Evolutionary conservation across 1,140 invertebrate genomes (phyloP).

Genomic region (Diorhabda elongata): DNA sequence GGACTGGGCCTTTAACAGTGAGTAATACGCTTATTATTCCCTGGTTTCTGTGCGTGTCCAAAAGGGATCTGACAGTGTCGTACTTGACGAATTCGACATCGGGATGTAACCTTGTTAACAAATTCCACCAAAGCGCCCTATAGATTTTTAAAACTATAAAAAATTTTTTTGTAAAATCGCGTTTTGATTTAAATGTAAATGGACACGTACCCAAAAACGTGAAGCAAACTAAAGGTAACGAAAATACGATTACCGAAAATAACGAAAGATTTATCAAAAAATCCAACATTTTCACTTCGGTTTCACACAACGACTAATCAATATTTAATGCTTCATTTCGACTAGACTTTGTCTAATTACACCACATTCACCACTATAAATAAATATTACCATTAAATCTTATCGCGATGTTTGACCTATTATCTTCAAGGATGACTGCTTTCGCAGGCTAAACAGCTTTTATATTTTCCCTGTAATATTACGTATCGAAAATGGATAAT

Average conservation of each 20-base stretch:
- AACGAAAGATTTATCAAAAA: neutral
- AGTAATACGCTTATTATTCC: constrained; percentile 65
- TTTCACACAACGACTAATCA: neutral
- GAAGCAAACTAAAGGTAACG: neutral
- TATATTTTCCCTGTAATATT: too few species aligned
- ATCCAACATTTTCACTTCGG: neutral
- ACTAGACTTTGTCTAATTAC: neutral
- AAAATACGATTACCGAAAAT: neutral
- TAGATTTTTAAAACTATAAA: constrained; percentile 35
- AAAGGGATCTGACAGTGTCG: constrained; percentile 59
- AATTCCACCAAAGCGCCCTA: constrained; percentile 37
- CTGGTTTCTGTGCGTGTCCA: constrained; percentile 66
- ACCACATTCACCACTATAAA: constrained; percentile 14
- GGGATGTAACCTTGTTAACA: constrained; percentile 38
- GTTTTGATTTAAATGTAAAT: neutral
- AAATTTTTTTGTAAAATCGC: neutral
- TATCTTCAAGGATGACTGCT: constrained; percentile 12
- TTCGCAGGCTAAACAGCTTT: neutral
- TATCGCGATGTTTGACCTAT: constrained; percentile 15
- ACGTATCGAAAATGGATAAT: too few species aligned
- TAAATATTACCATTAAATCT: constrained; percentile 16
- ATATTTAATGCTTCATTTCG: neutral
- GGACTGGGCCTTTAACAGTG: constrained; percentile 54
- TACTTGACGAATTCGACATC: constrained; percentile 59
- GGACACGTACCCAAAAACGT: neutral